A percentile compares a stretch with the other conserved stretches of the same genome.
Evolutionary conservation across 2,888 invertebrate genomes (phyloP).

Genomic region (Drosophila pseudotakahashii): DNA sequence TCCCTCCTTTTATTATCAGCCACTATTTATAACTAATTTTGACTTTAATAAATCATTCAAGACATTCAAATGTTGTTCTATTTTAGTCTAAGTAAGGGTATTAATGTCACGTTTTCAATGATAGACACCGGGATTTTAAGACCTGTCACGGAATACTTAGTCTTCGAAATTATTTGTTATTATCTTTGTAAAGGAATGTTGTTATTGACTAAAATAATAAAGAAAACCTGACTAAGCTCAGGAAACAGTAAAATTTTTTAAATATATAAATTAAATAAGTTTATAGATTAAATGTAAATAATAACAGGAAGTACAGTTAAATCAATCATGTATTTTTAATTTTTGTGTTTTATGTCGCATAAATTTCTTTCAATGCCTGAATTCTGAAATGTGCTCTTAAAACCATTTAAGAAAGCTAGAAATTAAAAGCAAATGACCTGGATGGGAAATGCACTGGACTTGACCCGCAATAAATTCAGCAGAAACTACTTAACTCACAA

Average conservation of each 20-base stretch:
- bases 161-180: not conserved
- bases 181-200: not conserved
- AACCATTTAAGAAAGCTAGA: not conserved
- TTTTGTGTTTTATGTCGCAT: too few relatives aligned
- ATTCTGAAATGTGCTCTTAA: not conserved
- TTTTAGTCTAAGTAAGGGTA: not conserved
- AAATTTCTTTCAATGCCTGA: constrained; percentile 1
- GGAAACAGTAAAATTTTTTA: too few relatives aligned
- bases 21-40: not conserved
- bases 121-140: not conserved
- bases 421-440: too few relatives aligned
- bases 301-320: too few relatives aligned
- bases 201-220: not conserved
- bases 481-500: constrained; percentile 1
- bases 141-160: not conserved
- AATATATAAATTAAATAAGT: too few relatives aligned
- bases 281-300: too few relatives aligned
- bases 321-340: too few relatives aligned
- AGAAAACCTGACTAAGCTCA: too few relatives aligned
- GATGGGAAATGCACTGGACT: not conserved
- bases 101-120: not conserved
- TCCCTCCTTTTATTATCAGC: not conserved
- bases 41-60: not conserved
- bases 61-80: not conserved
- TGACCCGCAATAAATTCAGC: constrained; percentile 3